Evolutionary conservation across 2,113 vertebrate genomes (phyloP), one percentile per base, ranked within the genome.

Genomic region (Dasypus novemcinctus): DNA sequence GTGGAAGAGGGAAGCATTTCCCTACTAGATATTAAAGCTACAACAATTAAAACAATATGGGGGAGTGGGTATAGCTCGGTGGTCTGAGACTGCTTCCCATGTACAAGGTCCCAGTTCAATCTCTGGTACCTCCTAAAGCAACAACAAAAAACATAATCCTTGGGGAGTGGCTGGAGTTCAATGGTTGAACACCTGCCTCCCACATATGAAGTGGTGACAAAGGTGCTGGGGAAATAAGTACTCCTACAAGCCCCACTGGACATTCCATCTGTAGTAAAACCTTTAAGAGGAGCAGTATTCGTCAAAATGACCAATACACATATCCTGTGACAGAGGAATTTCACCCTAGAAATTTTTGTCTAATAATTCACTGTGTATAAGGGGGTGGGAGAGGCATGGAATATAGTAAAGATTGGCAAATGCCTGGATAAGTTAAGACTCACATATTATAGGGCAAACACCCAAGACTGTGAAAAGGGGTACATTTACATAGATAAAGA

Each of bases 261-360:
- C 46, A 17, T 23, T 68, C n/a, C 84, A 64, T 59, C 3, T 64
- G 25, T 31, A 38, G 20, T 18, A 64, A 33, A 25, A 21, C 41
- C 17, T 84, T 33, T 80, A 52, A 4, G 46, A 94, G 46, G 43
- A 43, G 17, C 52, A 83, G 64, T 8, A n/a, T 20, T 69, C 23
- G 76, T 54, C 43, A 8, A 43, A 82, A 36, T 31, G 14, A 69
- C 5, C 29, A 31, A 31, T 18, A 68, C 4, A 41, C 27, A 64
- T 0, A 12, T 14, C 13, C 5, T 75, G 21, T 6, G 5, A 38
- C n/a, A 3, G 0, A 3, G 15, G 25, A 43, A 84, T 33, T 72
- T 29, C 43, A 46, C 43, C 18, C 46, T 9, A 68, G n/a, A 52
- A 23, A n/a, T 69, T 36, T 33, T 4, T 7, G 9, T 52, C 25